Base-by-base conservation (phyloP, 2,113 vertebrate species). In the Caranx melampygus region DNA sequence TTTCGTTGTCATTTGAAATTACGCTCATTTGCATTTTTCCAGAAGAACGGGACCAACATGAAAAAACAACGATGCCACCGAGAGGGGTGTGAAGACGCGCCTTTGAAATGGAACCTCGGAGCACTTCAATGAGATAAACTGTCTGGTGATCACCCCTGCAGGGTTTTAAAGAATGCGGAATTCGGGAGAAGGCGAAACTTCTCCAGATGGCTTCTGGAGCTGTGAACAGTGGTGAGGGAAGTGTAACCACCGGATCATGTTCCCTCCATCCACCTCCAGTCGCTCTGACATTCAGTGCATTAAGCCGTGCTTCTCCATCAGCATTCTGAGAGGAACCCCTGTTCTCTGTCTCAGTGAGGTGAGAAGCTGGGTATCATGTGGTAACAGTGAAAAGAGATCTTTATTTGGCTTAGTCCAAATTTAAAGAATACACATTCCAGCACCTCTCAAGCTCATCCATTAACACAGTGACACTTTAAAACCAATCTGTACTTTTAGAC, bases 1-100 rank as follows among this genome's bases (percentile, higher is more conserved):
- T 94, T 95, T 94, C 69, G 70, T 86, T 91, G 90, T 94, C 90
- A 88, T 89, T 88, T 87, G 68, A 91, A 93, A 94, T 94, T 88
- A 91, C 64, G 47, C 81, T 93, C 80, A 93, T 95, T 94, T 93
- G 91, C 93, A 93, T 94, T 86, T 86, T 86, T 87, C 63, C 26
- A 20, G 78, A 79, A 88, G 79, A 89, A 82, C 47, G 61, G 87
- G 88, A 86, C 81, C 92, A 88, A 88, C 78, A 77, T 85, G 69
- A 91, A 88, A 81, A 81, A 87, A 87, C 82, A 91, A 87, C 31
- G 40, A 69, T 71, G 68, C 64, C 86, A 84, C 74, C 72, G 57
- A 90, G 83, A 83, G 47, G 82, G 81, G 54, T 35, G 3, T 61
- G 64, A 52, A 35, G 62, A 31, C 7, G 62, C 47, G 26, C 15